Conservation (phyloP, 2,113 vertebrate species). For the Nerophis lumbriciformis region DNA sequence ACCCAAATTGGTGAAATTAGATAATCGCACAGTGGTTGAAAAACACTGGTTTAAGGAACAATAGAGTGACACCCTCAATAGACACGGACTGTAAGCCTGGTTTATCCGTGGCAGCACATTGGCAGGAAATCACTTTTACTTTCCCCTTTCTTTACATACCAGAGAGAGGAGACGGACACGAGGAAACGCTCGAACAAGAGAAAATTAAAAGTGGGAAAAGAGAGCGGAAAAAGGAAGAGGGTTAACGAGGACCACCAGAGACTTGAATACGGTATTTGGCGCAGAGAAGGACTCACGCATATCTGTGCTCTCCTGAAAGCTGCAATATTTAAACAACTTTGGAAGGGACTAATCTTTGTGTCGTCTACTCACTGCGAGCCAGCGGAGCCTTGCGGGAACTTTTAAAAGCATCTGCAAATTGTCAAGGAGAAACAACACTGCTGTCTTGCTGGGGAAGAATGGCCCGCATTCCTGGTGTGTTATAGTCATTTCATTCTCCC, state of each 20-base stretch:
- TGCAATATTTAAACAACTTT: constrained; percentile 42
- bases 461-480: constrained; percentile 59
- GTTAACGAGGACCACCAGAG: constrained; percentile 55
- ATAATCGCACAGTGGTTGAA: no score
- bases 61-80: no score
- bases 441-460: constrained; percentile 61
- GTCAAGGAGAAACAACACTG: constrained; percentile 55
- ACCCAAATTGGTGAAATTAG: no score
- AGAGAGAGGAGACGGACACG: constrained; percentile 15
- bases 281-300: constrained; percentile 16
- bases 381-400: constrained; percentile 41
- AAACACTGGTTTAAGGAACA: no score
- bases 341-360: constrained; percentile 41
- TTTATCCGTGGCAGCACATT: constrained; percentile 32
- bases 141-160: constrained; percentile 36
- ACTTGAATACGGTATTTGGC: constrained; percentile 29
- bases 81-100: no score
- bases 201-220: constrained; percentile 11
- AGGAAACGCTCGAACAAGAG: neutral
- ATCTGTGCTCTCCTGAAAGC: constrained; percentile 39
- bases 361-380: constrained; percentile 34
- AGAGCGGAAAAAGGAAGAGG: constrained; percentile 39
- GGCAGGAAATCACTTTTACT: constrained; percentile 55
- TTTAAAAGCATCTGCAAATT: constrained; percentile 61
- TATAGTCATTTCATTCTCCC: constrained; percentile 64